Evolutionary conservation across 2,888 invertebrate species (phyloP), one percentile per base, ranked within the genome.

Genomic region (Euzophera pinguis): DNA sequence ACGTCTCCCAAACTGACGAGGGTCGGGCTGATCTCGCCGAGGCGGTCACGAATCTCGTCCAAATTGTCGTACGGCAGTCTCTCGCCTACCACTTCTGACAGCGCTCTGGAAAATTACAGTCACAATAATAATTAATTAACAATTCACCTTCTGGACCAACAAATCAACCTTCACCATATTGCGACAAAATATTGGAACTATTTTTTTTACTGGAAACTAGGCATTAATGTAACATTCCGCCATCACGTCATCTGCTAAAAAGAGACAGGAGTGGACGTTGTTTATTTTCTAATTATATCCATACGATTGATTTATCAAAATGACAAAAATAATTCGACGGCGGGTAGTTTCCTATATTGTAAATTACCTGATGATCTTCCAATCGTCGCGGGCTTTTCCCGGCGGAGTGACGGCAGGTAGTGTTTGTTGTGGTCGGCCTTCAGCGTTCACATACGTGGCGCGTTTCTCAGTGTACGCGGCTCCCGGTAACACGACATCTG

Each of bases 381-480:
- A 99, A 89, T 99, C 99, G 71, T 97, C 97, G 49, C 99, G 92
- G 0, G 98, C 99, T 85, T 94, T 91, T 38, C 98, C 98, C 0
- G 99, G 99, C 54, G 98, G 96, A 12, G 96, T 92, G 39, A 98
- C 95, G 14, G 98, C 98, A 3, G 93, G 91, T 32, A 95, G 89
- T 0, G 98, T 97, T 87, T 97, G 95, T 84, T 99, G 99, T 34
- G 98, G 94, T 60, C 99, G 93, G 1, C 99, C 99, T 91, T 99
- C 99, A 0, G 98, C 99, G 89, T 99, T 99, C 0, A 98, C 98
- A 83, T 96, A 99, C 0, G 97, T 98, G n/a, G 93, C 98, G 77
- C 96, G 95, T 88, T 99, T 99, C 92, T 99, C 99, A 0, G 99
- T 99, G 86, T 99, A 99, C 0, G 99, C 99, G 5, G 98, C 98